Percentiles rank a stretch among this genome's conserved stretches.
Conservation (phyloP, 2,888 invertebrate species). For the Schizotus pectinicornis region DNA sequence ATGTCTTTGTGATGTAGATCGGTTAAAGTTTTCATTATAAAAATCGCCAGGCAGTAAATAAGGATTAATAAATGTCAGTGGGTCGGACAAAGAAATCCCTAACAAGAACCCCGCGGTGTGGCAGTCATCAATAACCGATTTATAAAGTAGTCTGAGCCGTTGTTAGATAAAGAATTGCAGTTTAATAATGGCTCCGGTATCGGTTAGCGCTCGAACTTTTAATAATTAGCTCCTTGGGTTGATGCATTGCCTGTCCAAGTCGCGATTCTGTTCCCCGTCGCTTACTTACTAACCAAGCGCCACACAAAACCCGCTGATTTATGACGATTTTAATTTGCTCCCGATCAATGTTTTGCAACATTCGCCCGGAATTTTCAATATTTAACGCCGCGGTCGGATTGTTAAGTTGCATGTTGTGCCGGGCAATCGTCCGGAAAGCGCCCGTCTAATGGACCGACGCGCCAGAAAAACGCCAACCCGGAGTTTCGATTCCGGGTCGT, state of each 20-base stretch:
- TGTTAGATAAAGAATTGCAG: constrained; percentile 35
- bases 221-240: constrained; percentile 33
- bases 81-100: constrained; percentile 21
- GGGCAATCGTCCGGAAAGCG: constrained; percentile 38
- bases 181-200: constrained; percentile 32
- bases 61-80: constrained; percentile 31
- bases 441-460: constrained; percentile 30
- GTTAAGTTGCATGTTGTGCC: constrained; percentile 37
- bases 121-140: constrained; percentile 36
- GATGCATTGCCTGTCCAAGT: constrained; percentile 33
- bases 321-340: constrained; percentile 38
- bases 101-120: constrained; percentile 22
- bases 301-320: constrained; percentile 34
- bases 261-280: constrained; percentile 25
- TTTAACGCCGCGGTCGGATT: constrained; percentile 40
- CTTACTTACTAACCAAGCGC: constrained; percentile 22
- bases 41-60: constrained; percentile 29
- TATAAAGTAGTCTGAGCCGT: constrained; percentile 32
- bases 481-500: constrained; percentile 23
- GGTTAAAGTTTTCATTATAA: constrained; percentile 6
- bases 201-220: constrained; percentile 31
- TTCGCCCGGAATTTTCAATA: constrained; percentile 26
- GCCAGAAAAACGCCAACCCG: constrained; percentile 29
- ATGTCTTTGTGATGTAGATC: too few species aligned
- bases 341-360: constrained; percentile 30